Evolutionary conservation across 2,888 invertebrate species (phyloP).

Genomic region (Osmoderma eremita): DNA sequence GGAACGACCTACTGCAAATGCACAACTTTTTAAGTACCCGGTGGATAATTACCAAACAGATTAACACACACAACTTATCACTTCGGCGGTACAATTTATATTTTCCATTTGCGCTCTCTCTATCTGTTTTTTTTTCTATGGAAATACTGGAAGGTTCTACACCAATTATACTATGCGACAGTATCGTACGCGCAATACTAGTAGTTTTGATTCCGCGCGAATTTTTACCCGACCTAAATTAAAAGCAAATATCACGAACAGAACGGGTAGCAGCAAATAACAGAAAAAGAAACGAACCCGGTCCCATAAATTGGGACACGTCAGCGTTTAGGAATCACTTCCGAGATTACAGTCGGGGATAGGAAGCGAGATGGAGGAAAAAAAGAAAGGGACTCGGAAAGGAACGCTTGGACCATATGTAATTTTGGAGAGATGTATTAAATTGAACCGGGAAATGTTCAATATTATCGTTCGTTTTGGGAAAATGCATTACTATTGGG

Average conservation of each 20-base stretch:
- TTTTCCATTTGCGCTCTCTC: constrained; percentile 30
- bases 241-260: constrained; percentile 31
- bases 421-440: constrained; percentile 23
- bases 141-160: constrained; percentile 15
- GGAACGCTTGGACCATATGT: constrained; percentile 12
- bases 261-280: constrained; percentile 20
- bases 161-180: constrained; percentile 1
- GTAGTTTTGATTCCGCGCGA: not conserved
- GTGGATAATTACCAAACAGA: constrained; percentile 33
- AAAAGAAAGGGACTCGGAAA: not conserved
- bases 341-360: constrained; percentile 25
- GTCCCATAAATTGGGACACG: constrained; percentile 26
- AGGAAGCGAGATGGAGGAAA: not conserved
- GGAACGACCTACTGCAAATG: constrained; percentile 9
- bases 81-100: constrained; percentile 24
- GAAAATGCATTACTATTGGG: too few species aligned
- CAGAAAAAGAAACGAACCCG: not conserved
- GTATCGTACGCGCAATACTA: constrained; percentile 1
- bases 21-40: not conserved
- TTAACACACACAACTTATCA: constrained; percentile 27
- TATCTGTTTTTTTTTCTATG: not conserved
- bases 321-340: constrained; percentile 34
- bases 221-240: constrained; percentile 21
- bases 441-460: constrained; percentile 4
- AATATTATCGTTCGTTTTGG: constrained; percentile 1